Evolutionary conservation across 2,113 vertebrate genomes (phyloP), one percentile per base, ranked within the genome.

Genomic region (Anolis sagrei): DNA sequence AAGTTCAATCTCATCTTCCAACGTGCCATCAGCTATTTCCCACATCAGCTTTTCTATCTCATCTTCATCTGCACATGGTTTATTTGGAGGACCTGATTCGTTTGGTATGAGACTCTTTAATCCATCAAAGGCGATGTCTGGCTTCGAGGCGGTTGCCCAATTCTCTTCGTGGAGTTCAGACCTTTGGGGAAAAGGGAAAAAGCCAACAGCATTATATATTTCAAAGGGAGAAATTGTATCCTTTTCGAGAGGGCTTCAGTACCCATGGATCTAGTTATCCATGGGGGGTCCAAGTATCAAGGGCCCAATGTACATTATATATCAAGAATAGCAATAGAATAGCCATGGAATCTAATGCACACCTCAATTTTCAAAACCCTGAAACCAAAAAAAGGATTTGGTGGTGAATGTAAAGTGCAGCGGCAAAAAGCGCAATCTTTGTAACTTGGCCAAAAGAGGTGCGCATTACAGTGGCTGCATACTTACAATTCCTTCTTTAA

Each of bases 21-120:
- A 92, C 78, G 97, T 97, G 79, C 98, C 98, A 70, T 97, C 97
- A 0, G 97, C 98, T 94, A 99, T 99, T 92, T 99, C 98, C 92
- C 96, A 98, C 85, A 99, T 97, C 27, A 99, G 94, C 39, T 98
- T 97, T 62, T 99, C 98, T 4, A 99, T 98, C 87, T 99, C 98
- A 4, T 99, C 98, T 70, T 98, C 93, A 7, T 97, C 90, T 0
- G 98, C 51, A 54, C 51, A 96, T 0, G 96, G 89, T 0, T 95
- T 25, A 1, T 94, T 90, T 76, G 97, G 94, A 1, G 74, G 25
- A 5, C 95, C 75, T 0, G 95, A 82, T 0, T 92, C 86, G 82
- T 97, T 98, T 7, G 93, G 77, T 11, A 97, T 95, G 5, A 97
- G 97, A 0, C 94, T 36, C 90, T 97, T 98, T 0, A 51, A 32